These are phyloP conservation scores for Heliconius hewitsoni DNA, from an alignment of 1,140 invertebrate genomes.

Conservation along the genomic window DNA sequence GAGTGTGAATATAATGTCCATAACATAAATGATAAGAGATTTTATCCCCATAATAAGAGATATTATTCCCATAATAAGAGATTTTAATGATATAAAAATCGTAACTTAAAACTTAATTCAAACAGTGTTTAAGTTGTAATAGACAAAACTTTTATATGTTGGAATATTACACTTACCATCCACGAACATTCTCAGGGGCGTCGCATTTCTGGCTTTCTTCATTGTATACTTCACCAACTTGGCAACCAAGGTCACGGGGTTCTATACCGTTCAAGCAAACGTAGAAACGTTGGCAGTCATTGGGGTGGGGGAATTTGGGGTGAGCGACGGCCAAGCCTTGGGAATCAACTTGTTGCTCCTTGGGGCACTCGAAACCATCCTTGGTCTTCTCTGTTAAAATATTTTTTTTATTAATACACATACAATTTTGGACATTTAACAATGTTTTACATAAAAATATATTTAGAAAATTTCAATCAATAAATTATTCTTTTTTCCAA, in stretches of 20 bases:
- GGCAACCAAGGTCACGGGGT: constrained; percentile 92
- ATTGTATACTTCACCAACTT: constrained; percentile 93
- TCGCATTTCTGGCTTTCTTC: constrained; percentile 91
- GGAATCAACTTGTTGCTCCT: constrained; percentile 83
- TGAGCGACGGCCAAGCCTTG: constrained; percentile 89
- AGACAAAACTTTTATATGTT: background rate
- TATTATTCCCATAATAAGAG: too few relatives aligned
- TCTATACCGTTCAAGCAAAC: constrained; percentile 93
- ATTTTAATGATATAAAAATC: background rate
- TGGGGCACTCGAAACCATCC: constrained; percentile 92
- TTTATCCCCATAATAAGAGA: too few relatives aligned
- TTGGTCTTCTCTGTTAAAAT: constrained; percentile 84
- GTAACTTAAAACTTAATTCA: background rate
- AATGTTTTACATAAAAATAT: too few relatives aligned
- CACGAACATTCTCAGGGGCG: constrained; percentile 91
- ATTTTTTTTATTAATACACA: background rate
- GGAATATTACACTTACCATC: constrained; percentile 85
- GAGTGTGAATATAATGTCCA: too few relatives aligned
- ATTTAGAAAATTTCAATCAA: too few relatives aligned
- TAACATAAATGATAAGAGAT: too few relatives aligned
- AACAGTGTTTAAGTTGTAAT: background rate
- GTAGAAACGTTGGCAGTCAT: constrained; percentile 94
- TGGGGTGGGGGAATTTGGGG: constrained; percentile 92
- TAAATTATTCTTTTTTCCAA: too few relatives aligned
- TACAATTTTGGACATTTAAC: background rate